Conservation (phyloP, 2,113 vertebrate species). For the Phaethon lepturus region DNA sequence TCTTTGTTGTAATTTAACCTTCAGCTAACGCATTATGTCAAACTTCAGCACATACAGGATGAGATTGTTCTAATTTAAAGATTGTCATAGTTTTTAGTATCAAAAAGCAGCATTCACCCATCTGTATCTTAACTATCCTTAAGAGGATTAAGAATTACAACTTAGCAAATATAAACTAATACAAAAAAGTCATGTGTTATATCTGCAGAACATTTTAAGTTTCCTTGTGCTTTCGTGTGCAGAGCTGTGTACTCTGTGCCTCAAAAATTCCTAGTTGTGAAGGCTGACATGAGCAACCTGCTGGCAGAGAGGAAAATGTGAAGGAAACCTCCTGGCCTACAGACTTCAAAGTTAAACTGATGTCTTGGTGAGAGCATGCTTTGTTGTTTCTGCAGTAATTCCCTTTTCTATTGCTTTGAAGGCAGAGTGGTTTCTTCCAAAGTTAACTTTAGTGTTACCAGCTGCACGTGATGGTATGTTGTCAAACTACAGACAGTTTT, state of each 20-base stretch:
- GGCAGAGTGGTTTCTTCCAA: neutral
- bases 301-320: neutral
- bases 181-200: neutral
- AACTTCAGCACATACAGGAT: neutral
- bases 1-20: slow-evolving; percentile 8
- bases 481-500: neutral
- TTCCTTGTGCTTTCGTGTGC: neutral
- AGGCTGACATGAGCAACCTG: neutral
- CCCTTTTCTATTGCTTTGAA: neutral
- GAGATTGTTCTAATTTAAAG: slow-evolving; percentile 14
- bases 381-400: neutral
- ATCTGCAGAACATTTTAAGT: neutral
- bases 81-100: neutral
- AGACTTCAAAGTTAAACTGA: neutral
- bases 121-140: neutral
- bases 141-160: neutral
- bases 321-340: neutral
- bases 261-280: neutral
- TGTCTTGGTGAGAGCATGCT: neutral
- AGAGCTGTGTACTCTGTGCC: neutral
- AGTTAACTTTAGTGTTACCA: neutral
- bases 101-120: neutral
- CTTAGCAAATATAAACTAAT: neutral
- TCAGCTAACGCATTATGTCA: neutral
- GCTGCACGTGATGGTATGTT: neutral